Evolutionary conservation across 2,797 vertebrate species (phyloP).

Genomic region (Pipistrellus kuhlii): DNA sequence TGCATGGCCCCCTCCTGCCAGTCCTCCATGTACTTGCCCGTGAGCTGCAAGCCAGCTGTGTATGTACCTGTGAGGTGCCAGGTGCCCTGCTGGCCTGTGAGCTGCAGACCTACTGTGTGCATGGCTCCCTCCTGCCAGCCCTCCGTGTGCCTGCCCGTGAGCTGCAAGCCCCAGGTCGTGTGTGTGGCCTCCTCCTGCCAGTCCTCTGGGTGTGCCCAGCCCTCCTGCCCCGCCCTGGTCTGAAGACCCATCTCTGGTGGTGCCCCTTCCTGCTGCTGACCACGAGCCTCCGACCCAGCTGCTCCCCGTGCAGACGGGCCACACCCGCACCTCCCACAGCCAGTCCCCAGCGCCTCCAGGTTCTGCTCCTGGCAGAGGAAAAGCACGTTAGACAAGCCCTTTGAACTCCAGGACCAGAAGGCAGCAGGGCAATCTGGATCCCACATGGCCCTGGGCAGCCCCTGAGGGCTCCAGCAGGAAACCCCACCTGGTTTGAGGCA

Average conservation of each 20-base stretch:
- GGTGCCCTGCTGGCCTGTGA: background rate
- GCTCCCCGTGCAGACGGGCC: background rate
- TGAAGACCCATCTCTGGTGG: background rate
- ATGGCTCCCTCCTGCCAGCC: background rate
- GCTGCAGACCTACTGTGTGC: background rate
- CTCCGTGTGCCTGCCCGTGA: background rate
- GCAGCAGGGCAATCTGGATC: no score
- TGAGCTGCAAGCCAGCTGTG: no score
- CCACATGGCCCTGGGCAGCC: fast-evolving
- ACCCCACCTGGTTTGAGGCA: background rate
- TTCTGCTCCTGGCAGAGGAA: background rate
- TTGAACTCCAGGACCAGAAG: fast-evolving
- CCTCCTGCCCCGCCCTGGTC: background rate
- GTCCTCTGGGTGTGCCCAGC: background rate
- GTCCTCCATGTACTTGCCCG: fast-evolving
- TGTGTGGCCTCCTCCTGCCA: conserved; percentile 24
- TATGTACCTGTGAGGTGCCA: no score
- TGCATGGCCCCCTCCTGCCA: background rate
- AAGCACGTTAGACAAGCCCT: fast-evolving
- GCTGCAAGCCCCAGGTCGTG: background rate
- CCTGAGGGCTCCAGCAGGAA: background rate
- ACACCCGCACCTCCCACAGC: fast-evolving
- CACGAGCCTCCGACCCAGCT: fast-evolving
- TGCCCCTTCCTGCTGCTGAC: background rate
- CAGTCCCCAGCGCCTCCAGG: no score